phyloP scores from a whole-genome alignment of 2,113 vertebrate genomes.

The Tachycineta bicolor region DNA sequence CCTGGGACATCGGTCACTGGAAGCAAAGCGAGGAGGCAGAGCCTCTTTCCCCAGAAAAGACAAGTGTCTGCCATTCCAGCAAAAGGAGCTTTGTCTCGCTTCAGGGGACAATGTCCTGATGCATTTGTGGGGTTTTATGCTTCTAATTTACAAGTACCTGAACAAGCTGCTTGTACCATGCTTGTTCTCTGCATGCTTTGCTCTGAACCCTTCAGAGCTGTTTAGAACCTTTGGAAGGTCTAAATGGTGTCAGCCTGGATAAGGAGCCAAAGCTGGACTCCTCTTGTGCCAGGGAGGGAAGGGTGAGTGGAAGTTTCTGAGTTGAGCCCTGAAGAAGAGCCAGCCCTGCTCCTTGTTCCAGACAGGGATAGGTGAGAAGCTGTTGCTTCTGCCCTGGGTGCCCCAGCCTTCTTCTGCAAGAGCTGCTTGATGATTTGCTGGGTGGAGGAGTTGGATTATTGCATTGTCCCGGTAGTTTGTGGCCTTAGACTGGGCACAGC shows the following conservation, averaged over 20 bases:
- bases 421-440: not conserved
- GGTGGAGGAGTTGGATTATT: not conserved
- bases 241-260: not conserved
- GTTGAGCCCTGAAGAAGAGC: not conserved
- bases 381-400: not conserved
- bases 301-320: not conserved
- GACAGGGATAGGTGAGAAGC: not conserved
- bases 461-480: not conserved
- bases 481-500: not conserved
- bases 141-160: not conserved
- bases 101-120: not conserved
- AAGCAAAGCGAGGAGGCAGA: not conserved
- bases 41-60: not conserved
- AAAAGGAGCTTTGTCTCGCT: not conserved
- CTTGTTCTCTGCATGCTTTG: not conserved
- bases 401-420: not conserved
- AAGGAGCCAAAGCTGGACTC: not conserved
- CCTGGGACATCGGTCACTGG: not conserved
- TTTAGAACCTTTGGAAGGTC: not conserved
- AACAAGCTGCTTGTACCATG: not conserved
- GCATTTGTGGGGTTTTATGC: rapidly evolving
- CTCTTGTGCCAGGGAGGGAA: not conserved
- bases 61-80: not conserved
- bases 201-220: not conserved
- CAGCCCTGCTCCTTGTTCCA: not conserved